Conservation (phyloP, 2,113 vertebrate species). For the Acrocephalus kingi region DNA sequence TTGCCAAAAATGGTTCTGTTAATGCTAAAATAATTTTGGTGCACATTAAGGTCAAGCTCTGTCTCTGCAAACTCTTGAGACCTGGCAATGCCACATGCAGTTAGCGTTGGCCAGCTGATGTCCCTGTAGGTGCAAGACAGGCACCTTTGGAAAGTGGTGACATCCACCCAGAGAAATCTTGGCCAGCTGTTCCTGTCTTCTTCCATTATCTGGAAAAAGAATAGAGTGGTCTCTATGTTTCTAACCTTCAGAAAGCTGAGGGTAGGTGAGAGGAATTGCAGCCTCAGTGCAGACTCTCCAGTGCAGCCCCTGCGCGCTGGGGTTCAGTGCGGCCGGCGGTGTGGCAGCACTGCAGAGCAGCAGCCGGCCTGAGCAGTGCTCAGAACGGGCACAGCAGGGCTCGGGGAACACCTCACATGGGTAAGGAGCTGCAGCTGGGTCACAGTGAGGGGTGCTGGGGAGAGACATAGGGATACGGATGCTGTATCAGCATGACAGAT, state of each 20-base stretch:
- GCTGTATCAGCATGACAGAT: not conserved
- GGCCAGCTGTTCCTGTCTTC: slow-evolving; percentile 24
- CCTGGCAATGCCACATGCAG: not conserved
- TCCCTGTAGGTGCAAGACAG: not conserved
- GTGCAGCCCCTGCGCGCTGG: rapidly evolving
- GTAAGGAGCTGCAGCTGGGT: not conserved
- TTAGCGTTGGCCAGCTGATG: not conserved
- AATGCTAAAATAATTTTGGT: not conserved
- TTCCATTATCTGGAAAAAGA: slow-evolving; percentile 10
- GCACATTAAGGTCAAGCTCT: not conserved
- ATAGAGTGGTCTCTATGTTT: not conserved
- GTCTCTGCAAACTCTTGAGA: not conserved
- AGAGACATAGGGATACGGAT: rapidly evolving
- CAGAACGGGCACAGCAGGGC: not conserved
- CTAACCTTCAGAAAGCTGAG: not conserved
- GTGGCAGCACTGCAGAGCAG: rapidly evolving
- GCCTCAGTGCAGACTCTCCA: rapidly evolving
- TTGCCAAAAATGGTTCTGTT: not conserved
- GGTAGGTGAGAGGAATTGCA: not conserved
- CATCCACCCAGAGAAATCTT: not conserved
- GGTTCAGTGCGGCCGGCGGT: rapidly evolving
- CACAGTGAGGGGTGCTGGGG: not conserved
- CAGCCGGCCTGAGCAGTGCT: not conserved
- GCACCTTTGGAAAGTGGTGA: not conserved
- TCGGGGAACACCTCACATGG: rapidly evolving